A percentile compares a stretch with the other conserved stretches of the same genome.
Evolutionary conservation across 2,113 vertebrate species (phyloP).

Genomic region (Xenopus borealis): DNA sequence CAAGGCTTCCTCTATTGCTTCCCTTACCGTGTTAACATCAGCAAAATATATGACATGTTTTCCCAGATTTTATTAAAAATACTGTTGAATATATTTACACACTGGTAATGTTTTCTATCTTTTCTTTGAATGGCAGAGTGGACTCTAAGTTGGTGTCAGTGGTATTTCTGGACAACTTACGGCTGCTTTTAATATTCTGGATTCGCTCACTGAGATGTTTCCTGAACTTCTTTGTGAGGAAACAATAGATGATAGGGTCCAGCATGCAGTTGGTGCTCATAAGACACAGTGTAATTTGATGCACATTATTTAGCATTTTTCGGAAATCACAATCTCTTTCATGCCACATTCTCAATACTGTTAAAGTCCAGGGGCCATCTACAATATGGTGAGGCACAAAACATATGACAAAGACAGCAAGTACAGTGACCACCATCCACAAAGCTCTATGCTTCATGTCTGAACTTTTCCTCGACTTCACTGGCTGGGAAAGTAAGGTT

Average conservation of each 20-base stretch:
- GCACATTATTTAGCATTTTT: slow-evolving; percentile 75
- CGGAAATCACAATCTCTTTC: slow-evolving; percentile 51
- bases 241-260: slow-evolving; percentile 92
- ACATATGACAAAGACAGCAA: slow-evolving; percentile 84
- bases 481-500: slow-evolving; percentile 61
- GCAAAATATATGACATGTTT: no score
- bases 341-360: slow-evolving; percentile 66
- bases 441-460: slow-evolving; percentile 79
- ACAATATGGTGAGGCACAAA: slow-evolving; percentile 90
- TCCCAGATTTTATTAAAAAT: no score
- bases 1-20: no score
- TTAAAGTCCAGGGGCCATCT: slow-evolving; percentile 82
- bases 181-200: slow-evolving; percentile 66
- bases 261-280: slow-evolving; percentile 86
- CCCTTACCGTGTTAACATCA: no score
- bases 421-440: slow-evolving; percentile 81
- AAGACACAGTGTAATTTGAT: slow-evolving; percentile 85
- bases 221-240: slow-evolving; percentile 89
- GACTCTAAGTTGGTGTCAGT: slow-evolving; percentile 60
- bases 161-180: slow-evolving; percentile 73
- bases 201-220: slow-evolving; percentile 74
- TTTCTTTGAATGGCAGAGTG: slow-evolving; percentile 27
- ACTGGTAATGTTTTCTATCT: not conserved
- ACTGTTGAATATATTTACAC: not conserved
- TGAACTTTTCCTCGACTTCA: slow-evolving; percentile 50